Percentiles rank a stretch among this genome's conserved stretches.
phyloP scores from a whole-genome alignment of 37 sponge, comb jelly and placozoan genomes.

The Spongilla lacustris region DNA sequence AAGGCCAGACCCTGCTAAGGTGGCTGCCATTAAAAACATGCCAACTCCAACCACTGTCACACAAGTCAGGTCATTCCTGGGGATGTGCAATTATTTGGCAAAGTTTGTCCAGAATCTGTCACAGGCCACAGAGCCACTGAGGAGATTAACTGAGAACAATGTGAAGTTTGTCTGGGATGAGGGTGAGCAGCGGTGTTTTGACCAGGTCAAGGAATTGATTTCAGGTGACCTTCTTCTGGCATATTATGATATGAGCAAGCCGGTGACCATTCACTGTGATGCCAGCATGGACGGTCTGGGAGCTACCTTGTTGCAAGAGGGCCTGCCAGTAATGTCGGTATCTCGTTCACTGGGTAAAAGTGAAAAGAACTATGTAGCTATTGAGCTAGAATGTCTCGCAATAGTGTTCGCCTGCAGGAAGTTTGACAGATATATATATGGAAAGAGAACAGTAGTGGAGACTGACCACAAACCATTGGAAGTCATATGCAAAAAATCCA shows the following conservation, averaged over 20 bases:
- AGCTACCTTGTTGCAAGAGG: slow-evolving; percentile 26
- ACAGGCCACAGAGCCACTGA: slow-evolving; percentile 6
- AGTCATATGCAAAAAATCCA: slow-evolving; percentile 13
- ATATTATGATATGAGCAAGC: slow-evolving; percentile 4
- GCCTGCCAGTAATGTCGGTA: slow-evolving; percentile 14
- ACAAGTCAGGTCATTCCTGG: slow-evolving; percentile 39
- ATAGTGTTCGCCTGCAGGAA: slow-evolving; percentile 16
- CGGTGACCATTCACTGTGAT: slow-evolving; percentile 5
- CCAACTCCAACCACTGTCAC: slow-evolving; percentile 9
- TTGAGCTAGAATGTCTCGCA: slow-evolving; percentile 23
- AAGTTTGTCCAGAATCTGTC: slow-evolving; percentile 51
- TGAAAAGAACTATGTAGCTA: slow-evolving; percentile 18
- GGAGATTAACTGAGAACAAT: slow-evolving; percentile 27
- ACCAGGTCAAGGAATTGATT: background rate
- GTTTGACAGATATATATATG: slow-evolving; percentile 36
- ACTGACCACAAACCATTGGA: slow-evolving; percentile 56
- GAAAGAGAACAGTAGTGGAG: slow-evolving; percentile 9
- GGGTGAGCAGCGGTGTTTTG: too few relatives aligned
- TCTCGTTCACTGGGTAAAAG: slow-evolving; percentile 18
- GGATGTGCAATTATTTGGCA: slow-evolving; percentile 44
- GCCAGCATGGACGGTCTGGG: slow-evolving; percentile 36
- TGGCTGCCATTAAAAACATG: slow-evolving; percentile 3
- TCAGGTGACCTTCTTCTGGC: background rate
- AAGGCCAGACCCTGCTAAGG: slow-evolving; percentile 18
- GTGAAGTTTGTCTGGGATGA: slow-evolving; percentile 21